Evolutionary conservation across 2,797 vertebrate genomes (phyloP), one percentile per base, ranked within the genome.

Genomic region (Syndactyla subalaris): DNA sequence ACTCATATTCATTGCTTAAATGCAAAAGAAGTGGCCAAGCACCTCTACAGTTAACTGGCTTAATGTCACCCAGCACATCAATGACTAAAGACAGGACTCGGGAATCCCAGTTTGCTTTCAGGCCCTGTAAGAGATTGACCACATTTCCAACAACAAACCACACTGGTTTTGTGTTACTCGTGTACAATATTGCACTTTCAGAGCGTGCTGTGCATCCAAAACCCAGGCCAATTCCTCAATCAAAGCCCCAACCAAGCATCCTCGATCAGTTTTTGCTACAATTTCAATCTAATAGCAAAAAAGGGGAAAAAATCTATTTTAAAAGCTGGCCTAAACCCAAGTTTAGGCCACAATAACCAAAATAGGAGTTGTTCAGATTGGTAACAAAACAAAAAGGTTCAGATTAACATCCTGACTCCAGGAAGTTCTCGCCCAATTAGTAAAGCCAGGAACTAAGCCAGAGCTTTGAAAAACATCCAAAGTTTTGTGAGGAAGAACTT

Each of bases 381-480:
- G 92, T 94, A 94, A 76, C n/a, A 66, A 91, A 96, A 97, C 91
- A 94, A 96, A 96, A 94, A 83, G 26, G 67, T 95, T 95, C 94
- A 96, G 90, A 66, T 83, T 88, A 91, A 94, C 84, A 96, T 90
- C 88, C 86, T 48, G 74, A 70, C 24, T 93, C 67, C 92, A 96
- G 96, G 96, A 97, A 97, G 95, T 96, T 96, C 96, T 96, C 91
- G 54, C 96, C 94, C 96, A 88, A 96, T 91, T 96, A 92, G 79
- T 78, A 93, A 93, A 92, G 78, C 83, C 88, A 89, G 95, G 95
- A 97, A 89, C 92, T 86, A 72, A 96, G 94, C 86, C 96, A 97
- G 92, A 92, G 73, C 82, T 95, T 93, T 92, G 93, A 92, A 94
- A 94, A 85, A 92, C 54, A 86, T 82, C 91, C 92, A 92, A 84